Conservation (phyloP, 2,797 vertebrate genomes). For the Sebastes alutus region DNA sequence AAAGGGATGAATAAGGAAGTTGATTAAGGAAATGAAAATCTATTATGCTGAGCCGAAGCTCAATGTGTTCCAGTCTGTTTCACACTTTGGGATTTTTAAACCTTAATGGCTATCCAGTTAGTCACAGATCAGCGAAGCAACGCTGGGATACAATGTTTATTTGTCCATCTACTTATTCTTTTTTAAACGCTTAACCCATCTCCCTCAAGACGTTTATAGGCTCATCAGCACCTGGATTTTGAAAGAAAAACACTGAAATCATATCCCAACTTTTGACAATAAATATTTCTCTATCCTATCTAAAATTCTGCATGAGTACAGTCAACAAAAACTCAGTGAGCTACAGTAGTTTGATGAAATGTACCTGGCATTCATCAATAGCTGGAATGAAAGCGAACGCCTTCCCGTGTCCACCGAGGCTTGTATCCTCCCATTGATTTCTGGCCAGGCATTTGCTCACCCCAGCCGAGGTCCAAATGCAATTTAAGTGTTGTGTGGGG, state of each 20-base stretch:
- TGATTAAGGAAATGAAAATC: slow-evolving; percentile 83
- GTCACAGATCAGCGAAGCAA: slow-evolving; percentile 78
- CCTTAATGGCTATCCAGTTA: slow-evolving; percentile 81
- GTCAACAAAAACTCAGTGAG: slow-evolving; percentile 53
- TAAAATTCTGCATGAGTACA: slow-evolving; percentile 47
- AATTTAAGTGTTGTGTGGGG: slow-evolving; percentile 78
- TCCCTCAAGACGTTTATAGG: slow-evolving; percentile 24
- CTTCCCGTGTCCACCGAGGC: slow-evolving; percentile 68
- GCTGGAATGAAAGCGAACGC: slow-evolving; percentile 72
- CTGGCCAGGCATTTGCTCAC: slow-evolving; percentile 69
- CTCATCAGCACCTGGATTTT: neutral
- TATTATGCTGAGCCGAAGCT: slow-evolving; percentile 74
- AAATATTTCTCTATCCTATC: neutral
- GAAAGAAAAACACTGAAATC: slow-evolving; percentile 9
- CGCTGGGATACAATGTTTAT: slow-evolving; percentile 71
- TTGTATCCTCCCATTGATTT: slow-evolving; percentile 80
- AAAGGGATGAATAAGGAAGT: slow-evolving; percentile 76
- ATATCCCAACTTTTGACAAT: neutral
- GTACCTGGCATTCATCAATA: slow-evolving; percentile 77
- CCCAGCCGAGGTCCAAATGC: slow-evolving; percentile 74
- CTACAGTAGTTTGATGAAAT: slow-evolving; percentile 70
- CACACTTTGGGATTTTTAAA: slow-evolving; percentile 79
- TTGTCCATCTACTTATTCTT: slow-evolving; percentile 67
- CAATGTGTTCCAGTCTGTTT: slow-evolving; percentile 80
- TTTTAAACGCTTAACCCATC: slow-evolving; percentile 57